Percentiles rank a stretch among this genome's conserved stretches.
These are phyloP conservation scores for Tachuris rubrigastra DNA, from an alignment of 2,113 vertebrate species.

Conservation along the genomic window DNA sequence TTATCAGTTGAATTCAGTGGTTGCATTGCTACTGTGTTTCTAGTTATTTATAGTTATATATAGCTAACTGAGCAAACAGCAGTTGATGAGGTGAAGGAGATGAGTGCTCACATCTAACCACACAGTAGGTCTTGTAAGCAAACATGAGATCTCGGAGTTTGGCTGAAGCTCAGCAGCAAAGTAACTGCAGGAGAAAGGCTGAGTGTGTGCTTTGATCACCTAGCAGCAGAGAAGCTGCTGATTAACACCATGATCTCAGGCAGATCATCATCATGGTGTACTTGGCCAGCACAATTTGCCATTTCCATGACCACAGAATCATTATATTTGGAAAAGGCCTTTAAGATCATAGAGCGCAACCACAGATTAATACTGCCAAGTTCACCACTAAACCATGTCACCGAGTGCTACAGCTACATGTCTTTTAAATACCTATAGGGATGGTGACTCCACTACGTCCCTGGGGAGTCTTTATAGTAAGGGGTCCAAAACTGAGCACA, in stretches of 20 bases:
- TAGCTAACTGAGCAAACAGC: not conserved
- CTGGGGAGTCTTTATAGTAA: not conserved
- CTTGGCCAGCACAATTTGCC: not conserved
- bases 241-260: rapidly evolving
- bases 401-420: not conserved
- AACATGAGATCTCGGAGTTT: not conserved
- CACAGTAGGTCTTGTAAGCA: not conserved
- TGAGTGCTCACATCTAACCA: not conserved
- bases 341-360: not conserved
- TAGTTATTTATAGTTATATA: rapidly evolving
- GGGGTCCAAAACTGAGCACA: not conserved
- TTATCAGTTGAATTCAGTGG: not conserved
- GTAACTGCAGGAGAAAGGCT: not conserved
- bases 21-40: not conserved
- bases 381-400: not conserved
- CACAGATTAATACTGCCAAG: not conserved
- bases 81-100: not conserved
- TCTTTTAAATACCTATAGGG: not conserved
- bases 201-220: rapidly evolving
- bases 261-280: not conserved
- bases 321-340: not conserved
- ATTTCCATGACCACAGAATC: not conserved
- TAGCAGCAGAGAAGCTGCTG: not conserved
- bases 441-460: not conserved
- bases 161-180: not conserved